Conservation (phyloP, 1,140 invertebrate genomes). For the Pantala flavescens region DNA sequence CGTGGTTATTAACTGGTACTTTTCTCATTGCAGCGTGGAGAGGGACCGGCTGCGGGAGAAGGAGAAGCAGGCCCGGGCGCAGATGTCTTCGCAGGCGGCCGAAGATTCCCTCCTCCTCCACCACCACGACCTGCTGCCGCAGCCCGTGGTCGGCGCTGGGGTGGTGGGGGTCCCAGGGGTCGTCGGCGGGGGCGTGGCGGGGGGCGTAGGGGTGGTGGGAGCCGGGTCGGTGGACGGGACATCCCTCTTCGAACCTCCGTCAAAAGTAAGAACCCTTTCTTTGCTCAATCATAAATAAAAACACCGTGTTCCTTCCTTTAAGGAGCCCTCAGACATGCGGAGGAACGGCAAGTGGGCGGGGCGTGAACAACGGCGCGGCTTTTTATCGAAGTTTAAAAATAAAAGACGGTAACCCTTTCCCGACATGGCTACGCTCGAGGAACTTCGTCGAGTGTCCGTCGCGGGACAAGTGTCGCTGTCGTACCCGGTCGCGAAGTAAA, state of each 20-base stretch:
- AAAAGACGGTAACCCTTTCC: no score
- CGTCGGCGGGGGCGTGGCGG: background rate
- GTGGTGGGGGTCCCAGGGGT: background rate
- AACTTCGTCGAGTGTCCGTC: no score
- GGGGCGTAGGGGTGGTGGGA: constrained; percentile 37
- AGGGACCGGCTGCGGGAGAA: constrained; percentile 59
- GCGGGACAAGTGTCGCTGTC: no score
- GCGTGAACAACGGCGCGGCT: no score
- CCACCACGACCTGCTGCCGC: background rate
- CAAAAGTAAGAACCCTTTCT: constrained; percentile 38
- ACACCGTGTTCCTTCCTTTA: no score
- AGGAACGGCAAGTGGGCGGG: no score
- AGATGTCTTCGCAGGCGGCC: constrained; percentile 53
- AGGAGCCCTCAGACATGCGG: no score
- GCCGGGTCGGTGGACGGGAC: constrained; percentile 30
- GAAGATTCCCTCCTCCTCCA: constrained; percentile 28
- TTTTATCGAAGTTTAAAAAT: no score
- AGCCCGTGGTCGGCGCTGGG: background rate
- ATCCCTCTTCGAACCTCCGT: constrained; percentile 46
- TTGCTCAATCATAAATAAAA: no score
- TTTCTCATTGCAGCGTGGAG: constrained; percentile 49
- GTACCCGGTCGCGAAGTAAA: no score
- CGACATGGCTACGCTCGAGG: no score
- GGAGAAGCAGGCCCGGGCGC: constrained; percentile 57
- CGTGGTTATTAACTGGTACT: no score